Evolutionary conservation across 2,888 invertebrate species (phyloP).

Genomic region (Vesta saturnalis): DNA sequence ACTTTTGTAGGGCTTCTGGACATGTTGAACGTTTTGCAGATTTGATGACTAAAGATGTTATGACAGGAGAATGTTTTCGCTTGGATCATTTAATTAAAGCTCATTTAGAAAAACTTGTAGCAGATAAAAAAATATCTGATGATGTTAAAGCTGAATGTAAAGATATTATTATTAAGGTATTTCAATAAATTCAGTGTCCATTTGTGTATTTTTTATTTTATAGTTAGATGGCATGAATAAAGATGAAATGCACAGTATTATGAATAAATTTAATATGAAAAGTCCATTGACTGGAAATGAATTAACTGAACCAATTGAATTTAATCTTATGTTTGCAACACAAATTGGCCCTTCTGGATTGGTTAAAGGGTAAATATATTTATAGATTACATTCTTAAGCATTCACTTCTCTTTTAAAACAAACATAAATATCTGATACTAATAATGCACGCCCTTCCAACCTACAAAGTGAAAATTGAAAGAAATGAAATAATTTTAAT

Average conservation of each 20-base stretch:
- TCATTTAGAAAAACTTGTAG: slow-evolving; percentile 84
- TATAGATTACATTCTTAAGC: neutral
- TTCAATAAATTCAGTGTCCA: slow-evolving; percentile 2
- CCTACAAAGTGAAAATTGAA: no score
- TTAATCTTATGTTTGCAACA: slow-evolving; percentile 99
- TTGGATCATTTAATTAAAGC: slow-evolving; percentile 98
- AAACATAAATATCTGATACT: no score
- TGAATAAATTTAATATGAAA: slow-evolving; percentile 90
- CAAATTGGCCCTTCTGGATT: slow-evolving; percentile 97
- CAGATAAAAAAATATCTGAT: slow-evolving; percentile 83
- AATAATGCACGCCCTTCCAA: no score
- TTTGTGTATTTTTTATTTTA: slow-evolving; percentile 2
- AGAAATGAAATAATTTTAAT: no score
- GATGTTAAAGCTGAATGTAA: slow-evolving; percentile 78
- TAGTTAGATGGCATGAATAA: slow-evolving; percentile 91
- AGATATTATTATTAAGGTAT: slow-evolving; percentile 78
- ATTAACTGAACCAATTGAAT: slow-evolving; percentile 94
- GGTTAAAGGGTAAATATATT: slow-evolving; percentile 78
- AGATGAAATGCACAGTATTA: slow-evolving; percentile 86
- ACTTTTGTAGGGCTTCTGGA: slow-evolving; percentile 83
- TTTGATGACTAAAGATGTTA: slow-evolving; percentile 97
- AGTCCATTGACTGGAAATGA: slow-evolving; percentile 96
- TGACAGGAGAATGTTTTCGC: slow-evolving; percentile 97
- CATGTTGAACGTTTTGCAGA: slow-evolving; percentile 99
- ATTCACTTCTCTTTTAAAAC: no score